phyloP scores from a whole-genome alignment of 2,888 invertebrate genomes.

The Rhagium mordax region DNA sequence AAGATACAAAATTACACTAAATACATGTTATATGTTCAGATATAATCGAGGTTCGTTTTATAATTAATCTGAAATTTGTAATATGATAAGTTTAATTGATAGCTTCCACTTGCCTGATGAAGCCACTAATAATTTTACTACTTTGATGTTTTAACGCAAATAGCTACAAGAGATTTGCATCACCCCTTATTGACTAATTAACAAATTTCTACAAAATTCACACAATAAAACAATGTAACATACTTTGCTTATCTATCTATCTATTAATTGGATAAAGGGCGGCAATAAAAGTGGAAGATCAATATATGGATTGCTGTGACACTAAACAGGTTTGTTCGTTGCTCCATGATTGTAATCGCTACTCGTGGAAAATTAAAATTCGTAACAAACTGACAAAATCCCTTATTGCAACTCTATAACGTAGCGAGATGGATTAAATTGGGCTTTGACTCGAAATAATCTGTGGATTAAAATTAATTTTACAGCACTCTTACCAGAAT shows the following conservation, averaged over 20 bases:
- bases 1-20: not conserved
- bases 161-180: too few species aligned
- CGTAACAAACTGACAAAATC: not conserved
- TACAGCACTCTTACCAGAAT: too few species aligned
- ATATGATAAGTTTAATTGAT: not conserved
- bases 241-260: too few species aligned
- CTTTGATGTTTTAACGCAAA: not conserved
- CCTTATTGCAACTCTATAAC: not conserved
- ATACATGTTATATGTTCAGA: not conserved
- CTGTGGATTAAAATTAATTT: not conserved
- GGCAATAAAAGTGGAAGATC: not conserved
- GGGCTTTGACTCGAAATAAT: not conserved
- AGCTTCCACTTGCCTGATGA: not conserved
- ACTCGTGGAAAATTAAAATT: not conserved
- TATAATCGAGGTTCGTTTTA: not conserved
- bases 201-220: not conserved
- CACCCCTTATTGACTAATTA: too few species aligned
- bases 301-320: not conserved
- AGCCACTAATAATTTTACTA: not conserved
- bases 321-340: not conserved
- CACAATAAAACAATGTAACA: not conserved
- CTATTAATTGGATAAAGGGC: too few species aligned
- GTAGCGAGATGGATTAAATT: not conserved
- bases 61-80: not conserved
- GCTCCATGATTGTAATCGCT: not conserved